Evolutionary conservation across 2,797 vertebrate species (phyloP), one percentile per base, ranked within the genome.

Genomic region (Hoplostethus mediterraneus): DNA sequence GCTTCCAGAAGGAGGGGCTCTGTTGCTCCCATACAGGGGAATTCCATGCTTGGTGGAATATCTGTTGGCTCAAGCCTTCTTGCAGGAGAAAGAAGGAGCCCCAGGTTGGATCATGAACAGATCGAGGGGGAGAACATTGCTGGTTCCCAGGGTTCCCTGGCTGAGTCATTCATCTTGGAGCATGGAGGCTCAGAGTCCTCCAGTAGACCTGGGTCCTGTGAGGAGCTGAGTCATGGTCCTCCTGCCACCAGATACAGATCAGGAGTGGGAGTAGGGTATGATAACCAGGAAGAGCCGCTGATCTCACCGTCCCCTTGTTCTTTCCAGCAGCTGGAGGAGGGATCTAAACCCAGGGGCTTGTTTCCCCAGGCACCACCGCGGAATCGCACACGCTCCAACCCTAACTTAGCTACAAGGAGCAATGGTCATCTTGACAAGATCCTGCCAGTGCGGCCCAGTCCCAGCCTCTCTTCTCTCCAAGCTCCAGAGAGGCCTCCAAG

Each of bases 101-200:
- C 54, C 31, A 77, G 62, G 58, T 25, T 66, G 17, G 77, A 85
- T 40, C 83, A 62, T n/a, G 67, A 86, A 21, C 75, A 85, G 31
- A 52, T 72, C 11, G 75, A 85, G 21, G 63, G 76, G 8, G 77
- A 83, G 6, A 71, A 82, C 17, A 67, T 86, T 3, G 58, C 68
- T 33, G 81, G 90, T 44, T 95, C 94, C 21, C 91, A 94, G 70
- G 82, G 89, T 4, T 95, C 93, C 55, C 80, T 94, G 53, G 71
- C 90, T 16, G 93, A 92, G 54, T 92, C 92, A 0, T 83, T 71
- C 38, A 67, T 80, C 55, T 68, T 91, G 73, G 92, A 92, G 31
- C 92, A 84, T 0, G 87, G 79, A 2, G 84, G 83, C 33, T 94
- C 94, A 6, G 94, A 91, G 67, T 90, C 90, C 12, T 94, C 93